Base-by-base conservation (phyloP, 2,797 vertebrate species). In the Gorsachius magnificus region DNA sequence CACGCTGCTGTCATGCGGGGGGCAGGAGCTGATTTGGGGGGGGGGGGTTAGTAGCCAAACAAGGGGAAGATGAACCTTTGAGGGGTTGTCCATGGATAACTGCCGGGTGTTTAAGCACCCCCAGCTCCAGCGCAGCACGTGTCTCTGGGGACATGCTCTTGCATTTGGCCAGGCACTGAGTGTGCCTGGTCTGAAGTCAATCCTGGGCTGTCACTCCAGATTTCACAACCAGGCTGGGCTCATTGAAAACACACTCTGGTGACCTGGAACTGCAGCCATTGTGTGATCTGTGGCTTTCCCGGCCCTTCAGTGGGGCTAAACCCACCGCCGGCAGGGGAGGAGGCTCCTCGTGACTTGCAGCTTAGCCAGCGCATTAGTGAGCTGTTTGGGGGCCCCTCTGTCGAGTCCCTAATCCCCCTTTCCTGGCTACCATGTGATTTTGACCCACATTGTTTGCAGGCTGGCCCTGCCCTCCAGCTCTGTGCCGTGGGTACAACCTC, bases 61-160 rank as follows among this genome's bases (percentile, higher is more conserved):
- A 16, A 36, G 33, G 35, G 13, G 35, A 65, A 58, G 51, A 58
- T n/a, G 33, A 76, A 16, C 41, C 36, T 92, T 41, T 69, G 83
- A 77, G 81, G 64, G 57, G 9, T 8, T 45, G 20, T 29, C 50
- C 31, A 2, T 8, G 43, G 43, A 2, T 22, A 38, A 33, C 10
- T 11, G 2, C 11, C 0, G 3, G 45, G 14, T 51, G 5, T n/a
- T 79, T 16, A 15, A 71, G 31, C 64, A n/a, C 9, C 45, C 14
- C 0, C 35, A 66, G 48, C 69, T 43, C 35, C 71, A 33, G 79
- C 3, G 1, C 0, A 6, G 33, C 3, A 1, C 0, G 0, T 29
- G 64, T 61, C 65, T 33, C 76, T 2, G 57, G 76, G 66, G 69
- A 43, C 25, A 25, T 10, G 57, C 45, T 70, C 61, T 65, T 29